Evolutionary conservation across 2,888 invertebrate genomes (phyloP).

Genomic region (Atrina japonica): DNA sequence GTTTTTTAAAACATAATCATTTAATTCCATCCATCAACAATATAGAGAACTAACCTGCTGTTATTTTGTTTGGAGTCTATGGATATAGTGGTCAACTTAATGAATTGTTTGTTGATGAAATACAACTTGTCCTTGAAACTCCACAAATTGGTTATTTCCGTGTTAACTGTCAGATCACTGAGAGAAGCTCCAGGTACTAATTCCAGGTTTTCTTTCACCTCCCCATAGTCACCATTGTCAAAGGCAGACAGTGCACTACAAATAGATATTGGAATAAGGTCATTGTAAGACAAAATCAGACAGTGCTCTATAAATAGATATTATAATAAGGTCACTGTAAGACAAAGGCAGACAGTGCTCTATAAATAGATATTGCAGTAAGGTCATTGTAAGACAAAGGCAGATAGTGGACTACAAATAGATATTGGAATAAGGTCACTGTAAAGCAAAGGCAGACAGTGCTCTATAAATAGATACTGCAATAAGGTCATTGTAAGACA

Average conservation of each 20-base stretch:
- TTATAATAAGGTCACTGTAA: too few species aligned
- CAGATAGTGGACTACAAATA: too few species aligned
- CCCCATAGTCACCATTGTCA: constrained; percentile 67
- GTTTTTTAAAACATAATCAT: background rate
- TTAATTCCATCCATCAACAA: background rate
- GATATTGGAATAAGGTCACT: too few species aligned
- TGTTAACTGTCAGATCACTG: constrained; percentile 48
- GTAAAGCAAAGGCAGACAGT: too few species aligned
- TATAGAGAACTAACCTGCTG: constrained; percentile 51
- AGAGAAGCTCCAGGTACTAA: constrained; percentile 72
- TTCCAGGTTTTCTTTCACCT: constrained; percentile 68
- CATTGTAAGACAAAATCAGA: too few species aligned
- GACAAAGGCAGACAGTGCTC: too few species aligned
- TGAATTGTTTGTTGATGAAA: constrained; percentile 61
- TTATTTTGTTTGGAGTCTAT: constrained; percentile 61
- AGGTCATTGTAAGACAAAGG: too few species aligned
- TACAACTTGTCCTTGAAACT: constrained; percentile 56
- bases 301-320: too few species aligned
- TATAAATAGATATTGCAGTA: too few species aligned
- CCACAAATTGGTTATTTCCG: constrained; percentile 55
- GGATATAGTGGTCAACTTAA: constrained; percentile 61
- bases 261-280: background rate
- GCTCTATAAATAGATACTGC: too few species aligned
- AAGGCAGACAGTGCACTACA: constrained; percentile 73
- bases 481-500: too few species aligned